Evolutionary conservation across 2,113 vertebrate genomes (phyloP).

Genomic region (Elephantulus edwardii): DNA sequence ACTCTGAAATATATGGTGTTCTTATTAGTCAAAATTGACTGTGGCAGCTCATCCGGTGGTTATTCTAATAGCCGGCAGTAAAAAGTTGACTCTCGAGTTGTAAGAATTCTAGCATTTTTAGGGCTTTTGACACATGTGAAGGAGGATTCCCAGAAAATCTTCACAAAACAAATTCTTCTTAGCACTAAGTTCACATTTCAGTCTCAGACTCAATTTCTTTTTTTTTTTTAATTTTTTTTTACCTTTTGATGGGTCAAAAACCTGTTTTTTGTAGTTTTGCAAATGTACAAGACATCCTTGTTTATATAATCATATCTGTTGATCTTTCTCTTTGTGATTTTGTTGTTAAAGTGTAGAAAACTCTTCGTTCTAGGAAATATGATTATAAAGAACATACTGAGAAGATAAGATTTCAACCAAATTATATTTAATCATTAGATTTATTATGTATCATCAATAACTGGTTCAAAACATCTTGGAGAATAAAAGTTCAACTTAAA

Average conservation of each 20-base stretch:
- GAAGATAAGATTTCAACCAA: neutral
- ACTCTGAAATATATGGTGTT: neutral
- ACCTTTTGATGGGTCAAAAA: neutral
- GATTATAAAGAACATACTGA: constrained; percentile 3
- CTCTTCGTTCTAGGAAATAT: neutral
- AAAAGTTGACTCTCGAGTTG: constrained; percentile 12
- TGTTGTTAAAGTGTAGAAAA: constrained; percentile 17
- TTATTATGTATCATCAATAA: neutral
- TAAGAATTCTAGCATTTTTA: constrained; percentile 31
- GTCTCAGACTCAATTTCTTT: constrained; percentile 2
- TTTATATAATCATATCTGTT: neutral
- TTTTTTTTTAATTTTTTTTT: constrained; percentile 46
- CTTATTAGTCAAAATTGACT: neutral
- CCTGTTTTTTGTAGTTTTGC: neutral
- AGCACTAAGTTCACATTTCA: neutral
- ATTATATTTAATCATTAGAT: constrained; percentile 16
- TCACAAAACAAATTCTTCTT: neutral
- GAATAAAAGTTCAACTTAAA: constrained; percentile 16
- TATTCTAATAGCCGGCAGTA: neutral
- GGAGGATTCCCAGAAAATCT: neutral
- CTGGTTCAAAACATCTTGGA: neutral
- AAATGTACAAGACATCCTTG: neutral
- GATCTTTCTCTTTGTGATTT: neutral
- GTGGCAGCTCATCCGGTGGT: neutral
- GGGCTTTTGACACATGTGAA: neutral